phyloP scores from a whole-genome alignment of 2,113 vertebrate genomes.

The Paraplagusia blochii region DNA sequence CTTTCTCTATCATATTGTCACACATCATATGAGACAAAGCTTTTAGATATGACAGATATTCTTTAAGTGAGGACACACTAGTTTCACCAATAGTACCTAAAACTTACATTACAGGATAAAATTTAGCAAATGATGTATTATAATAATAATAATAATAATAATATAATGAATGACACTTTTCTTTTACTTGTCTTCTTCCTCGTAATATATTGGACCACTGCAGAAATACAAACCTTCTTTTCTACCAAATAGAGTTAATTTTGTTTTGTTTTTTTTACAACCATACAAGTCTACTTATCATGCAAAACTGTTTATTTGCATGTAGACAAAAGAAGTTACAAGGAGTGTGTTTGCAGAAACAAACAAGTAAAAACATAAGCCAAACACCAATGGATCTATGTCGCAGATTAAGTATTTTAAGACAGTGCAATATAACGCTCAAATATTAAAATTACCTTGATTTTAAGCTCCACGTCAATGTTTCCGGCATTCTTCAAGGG shows the following conservation, averaged over 20 bases:
- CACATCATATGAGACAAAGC: neutral
- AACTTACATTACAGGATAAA: neutral
- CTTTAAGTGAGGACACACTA: neutral
- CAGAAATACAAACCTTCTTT: too few species aligned
- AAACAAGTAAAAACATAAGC: conserved; percentile 2
- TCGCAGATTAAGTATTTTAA: conserved; percentile 17
- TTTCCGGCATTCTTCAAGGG: conserved; percentile 96
- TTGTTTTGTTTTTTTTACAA: too few species aligned
- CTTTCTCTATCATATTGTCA: neutral
- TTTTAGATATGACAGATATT: neutral
- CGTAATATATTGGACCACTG: too few species aligned
- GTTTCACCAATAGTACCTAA: neutral
- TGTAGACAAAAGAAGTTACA: neutral
- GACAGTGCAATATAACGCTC: conserved; percentile 49
- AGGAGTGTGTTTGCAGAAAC: neutral
- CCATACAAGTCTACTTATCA: too few species aligned
- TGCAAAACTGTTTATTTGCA: too few species aligned
- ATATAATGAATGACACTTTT: too few species aligned
- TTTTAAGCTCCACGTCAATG: conserved; percentile 84
- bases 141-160: too few species aligned
- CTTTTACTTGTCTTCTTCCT: too few species aligned
- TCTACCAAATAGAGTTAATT: too few species aligned
- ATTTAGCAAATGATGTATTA: too few species aligned
- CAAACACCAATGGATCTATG: conserved; percentile 31
- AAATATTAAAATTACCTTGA: conserved; percentile 81